Percentiles rank a stretch among this genome's conserved stretches.
phyloP scores from a whole-genome alignment of 2,888 invertebrate species.

The Dendrolimus pini region DNA sequence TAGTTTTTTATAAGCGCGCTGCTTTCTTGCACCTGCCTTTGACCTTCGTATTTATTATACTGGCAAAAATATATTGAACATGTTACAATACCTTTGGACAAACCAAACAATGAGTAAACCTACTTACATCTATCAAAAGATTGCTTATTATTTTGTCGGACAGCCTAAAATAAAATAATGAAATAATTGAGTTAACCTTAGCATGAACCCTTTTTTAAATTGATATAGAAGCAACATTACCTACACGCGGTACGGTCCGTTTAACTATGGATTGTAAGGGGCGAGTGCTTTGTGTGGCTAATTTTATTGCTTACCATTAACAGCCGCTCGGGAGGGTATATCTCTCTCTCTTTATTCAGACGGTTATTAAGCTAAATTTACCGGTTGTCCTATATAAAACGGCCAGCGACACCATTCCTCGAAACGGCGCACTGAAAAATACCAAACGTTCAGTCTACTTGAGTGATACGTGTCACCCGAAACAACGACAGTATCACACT shows the following conservation, averaged over 20 bases:
- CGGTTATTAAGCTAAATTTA: slow-evolving; percentile 41
- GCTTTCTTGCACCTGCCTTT: too few relatives aligned
- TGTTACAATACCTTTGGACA: too few relatives aligned
- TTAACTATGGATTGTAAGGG: slow-evolving; percentile 3
- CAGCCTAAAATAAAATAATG: too few relatives aligned
- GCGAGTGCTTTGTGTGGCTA: slow-evolving; percentile 2
- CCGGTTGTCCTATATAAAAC: slow-evolving; percentile 31
- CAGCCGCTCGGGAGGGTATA: slow-evolving; percentile 13
- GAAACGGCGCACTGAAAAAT: slow-evolving; percentile 19
- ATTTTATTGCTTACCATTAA: slow-evolving; percentile 18
- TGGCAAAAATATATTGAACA: too few relatives aligned
- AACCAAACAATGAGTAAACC: too few relatives aligned
- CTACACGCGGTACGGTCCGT: neutral
- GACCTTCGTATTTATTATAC: too few relatives aligned
- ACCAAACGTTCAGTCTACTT: slow-evolving; percentile 12
- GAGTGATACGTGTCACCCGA: slow-evolving; percentile 11
- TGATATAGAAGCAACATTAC: neutral
- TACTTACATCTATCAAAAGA: too few relatives aligned
- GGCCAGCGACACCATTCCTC: slow-evolving; percentile 11
- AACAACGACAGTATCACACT: too few relatives aligned
- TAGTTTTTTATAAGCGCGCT: too few relatives aligned
- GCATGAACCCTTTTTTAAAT: neutral
- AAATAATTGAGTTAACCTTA: neutral
- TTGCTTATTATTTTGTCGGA: too few relatives aligned
- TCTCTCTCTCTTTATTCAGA: slow-evolving; percentile 24